Percentiles rank a stretch among this genome's conserved stretches.
These are phyloP conservation scores for Lobophora halterata DNA, from an alignment of 2,888 invertebrate species.

Conservation along the genomic window DNA sequence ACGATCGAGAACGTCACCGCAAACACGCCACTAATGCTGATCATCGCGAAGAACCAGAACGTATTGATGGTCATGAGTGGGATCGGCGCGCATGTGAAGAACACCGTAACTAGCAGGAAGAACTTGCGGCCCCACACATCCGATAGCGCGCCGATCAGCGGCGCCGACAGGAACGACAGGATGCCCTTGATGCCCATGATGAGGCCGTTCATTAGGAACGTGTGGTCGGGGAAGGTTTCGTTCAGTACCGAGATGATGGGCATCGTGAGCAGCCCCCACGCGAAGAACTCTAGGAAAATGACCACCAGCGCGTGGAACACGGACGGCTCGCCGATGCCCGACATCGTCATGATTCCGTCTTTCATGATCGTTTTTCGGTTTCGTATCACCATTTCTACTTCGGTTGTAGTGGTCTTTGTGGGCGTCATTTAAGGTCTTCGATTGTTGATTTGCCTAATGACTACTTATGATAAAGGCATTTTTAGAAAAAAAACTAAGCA, in stretches of 20 bases:
- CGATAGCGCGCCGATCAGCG: slow-evolving; percentile 97
- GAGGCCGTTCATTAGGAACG: slow-evolving; percentile 99
- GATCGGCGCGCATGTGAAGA: slow-evolving; percentile 99
- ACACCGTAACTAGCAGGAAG: slow-evolving; percentile 97
- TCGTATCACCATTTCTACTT: slow-evolving; percentile 92
- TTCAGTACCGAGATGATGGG: slow-evolving; percentile 97
- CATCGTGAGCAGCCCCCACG: slow-evolving; percentile 99
- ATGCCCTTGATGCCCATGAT: slow-evolving; percentile 99
- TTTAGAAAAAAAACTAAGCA: slow-evolving; percentile 60
- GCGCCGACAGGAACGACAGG: slow-evolving; percentile 98
- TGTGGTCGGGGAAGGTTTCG: slow-evolving; percentile 98
- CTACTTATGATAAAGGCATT: slow-evolving; percentile 72
- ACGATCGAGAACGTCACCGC: slow-evolving; percentile 99
- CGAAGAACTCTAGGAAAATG: slow-evolving; percentile 99
- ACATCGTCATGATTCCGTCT: slow-evolving; percentile 93
- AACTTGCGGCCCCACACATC: slow-evolving; percentile 99
- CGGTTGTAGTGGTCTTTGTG: slow-evolving; percentile 89
- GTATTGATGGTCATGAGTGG: slow-evolving; percentile 99
- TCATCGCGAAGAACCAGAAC: slow-evolving; percentile 99
- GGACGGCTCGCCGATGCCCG: slow-evolving; percentile 95
- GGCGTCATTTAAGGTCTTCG: slow-evolving; percentile 82
- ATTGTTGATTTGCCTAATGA: slow-evolving; percentile 57
- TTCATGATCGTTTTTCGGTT: slow-evolving; percentile 92
- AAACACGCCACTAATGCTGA: slow-evolving; percentile 99
- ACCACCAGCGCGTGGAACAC: slow-evolving; percentile 99